Evolutionary conservation across 2,888 invertebrate species (phyloP).

Genomic region (Noctua pronuba): DNA sequence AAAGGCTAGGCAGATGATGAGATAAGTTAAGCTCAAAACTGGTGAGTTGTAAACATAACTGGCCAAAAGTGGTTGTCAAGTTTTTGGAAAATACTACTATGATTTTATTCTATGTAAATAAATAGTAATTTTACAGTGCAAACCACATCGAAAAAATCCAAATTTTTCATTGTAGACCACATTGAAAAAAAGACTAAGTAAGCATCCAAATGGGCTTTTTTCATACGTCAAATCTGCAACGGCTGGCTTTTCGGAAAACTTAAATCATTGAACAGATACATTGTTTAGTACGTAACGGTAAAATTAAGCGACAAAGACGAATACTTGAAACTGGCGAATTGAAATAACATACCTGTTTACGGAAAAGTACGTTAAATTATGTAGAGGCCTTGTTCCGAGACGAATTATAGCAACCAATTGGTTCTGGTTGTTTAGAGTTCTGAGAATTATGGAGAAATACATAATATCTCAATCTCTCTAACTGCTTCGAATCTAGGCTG

Average conservation of each 20-base stretch:
- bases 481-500: conserved; percentile 32
- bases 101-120: background rate
- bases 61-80: background rate
- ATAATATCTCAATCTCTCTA: conserved; percentile 35
- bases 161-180: background rate
- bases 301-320: conserved; percentile 31
- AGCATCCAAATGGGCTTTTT: background rate
- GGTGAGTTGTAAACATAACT: background rate
- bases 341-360: conserved; percentile 46
- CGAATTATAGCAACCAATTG: conserved; percentile 34
- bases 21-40: background rate
- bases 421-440: conserved; percentile 47
- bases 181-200: background rate
- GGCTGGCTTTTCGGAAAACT: background rate
- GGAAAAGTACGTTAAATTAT: conserved; percentile 40
- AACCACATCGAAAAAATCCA: too few species aligned
- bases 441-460: conserved; percentile 32
- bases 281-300: conserved; percentile 9
- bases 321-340: conserved; percentile 26
- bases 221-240: background rate
- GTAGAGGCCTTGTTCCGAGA: conserved; percentile 21
- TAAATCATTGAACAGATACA: background rate
- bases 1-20: too few species aligned
- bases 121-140: background rate
- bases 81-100: background rate